phyloP scores from a whole-genome alignment of 2,797 vertebrate species.

The Nothura maculosa region DNA sequence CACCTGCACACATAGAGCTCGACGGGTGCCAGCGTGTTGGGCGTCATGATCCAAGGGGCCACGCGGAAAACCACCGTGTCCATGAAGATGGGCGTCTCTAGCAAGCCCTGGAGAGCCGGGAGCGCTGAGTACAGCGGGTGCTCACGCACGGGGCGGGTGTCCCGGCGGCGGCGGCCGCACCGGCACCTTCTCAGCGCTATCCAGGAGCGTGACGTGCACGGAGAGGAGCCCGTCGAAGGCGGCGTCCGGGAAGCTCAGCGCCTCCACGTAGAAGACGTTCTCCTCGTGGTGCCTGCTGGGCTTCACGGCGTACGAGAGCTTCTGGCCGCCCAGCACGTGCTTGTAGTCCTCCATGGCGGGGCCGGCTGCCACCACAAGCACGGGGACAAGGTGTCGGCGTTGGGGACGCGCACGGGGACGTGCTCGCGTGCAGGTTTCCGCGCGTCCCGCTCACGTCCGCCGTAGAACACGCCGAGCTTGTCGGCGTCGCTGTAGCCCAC shows the following conservation, averaged over 20 bases:
- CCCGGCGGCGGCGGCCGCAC: accelerated
- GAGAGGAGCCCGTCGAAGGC: slow-evolving; percentile 86
- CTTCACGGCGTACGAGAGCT: slow-evolving; percentile 78
- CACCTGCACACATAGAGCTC: slow-evolving; percentile 91
- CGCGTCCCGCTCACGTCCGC: slow-evolving; percentile 77
- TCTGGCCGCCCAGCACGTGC: slow-evolving; percentile 81
- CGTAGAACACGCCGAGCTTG: slow-evolving; percentile 85
- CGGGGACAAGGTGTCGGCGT: not conserved
- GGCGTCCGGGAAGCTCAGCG: slow-evolving; percentile 86
- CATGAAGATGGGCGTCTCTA: slow-evolving; percentile 88
- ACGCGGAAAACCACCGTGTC: slow-evolving; percentile 89
- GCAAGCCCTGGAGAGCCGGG: slow-evolving; percentile 70
- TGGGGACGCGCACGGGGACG: too few species aligned
- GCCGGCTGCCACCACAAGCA: slow-evolving; percentile 18
- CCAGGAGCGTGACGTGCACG: slow-evolving; percentile 87
- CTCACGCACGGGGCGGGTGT: accelerated
- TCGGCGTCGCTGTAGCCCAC: slow-evolving; percentile 81
- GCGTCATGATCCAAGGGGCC: slow-evolving; percentile 96
- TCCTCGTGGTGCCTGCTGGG: slow-evolving; percentile 79
- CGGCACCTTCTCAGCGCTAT: slow-evolving; percentile 69
- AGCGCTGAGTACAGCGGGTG: accelerated
- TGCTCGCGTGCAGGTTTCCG: too few species aligned
- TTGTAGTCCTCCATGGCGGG: slow-evolving; percentile 53
- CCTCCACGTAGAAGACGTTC: slow-evolving; percentile 88
- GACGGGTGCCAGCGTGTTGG: slow-evolving; percentile 86